phyloP scores from a whole-genome alignment of 2,113 vertebrate species.

The Nesoenas mayeri region DNA sequence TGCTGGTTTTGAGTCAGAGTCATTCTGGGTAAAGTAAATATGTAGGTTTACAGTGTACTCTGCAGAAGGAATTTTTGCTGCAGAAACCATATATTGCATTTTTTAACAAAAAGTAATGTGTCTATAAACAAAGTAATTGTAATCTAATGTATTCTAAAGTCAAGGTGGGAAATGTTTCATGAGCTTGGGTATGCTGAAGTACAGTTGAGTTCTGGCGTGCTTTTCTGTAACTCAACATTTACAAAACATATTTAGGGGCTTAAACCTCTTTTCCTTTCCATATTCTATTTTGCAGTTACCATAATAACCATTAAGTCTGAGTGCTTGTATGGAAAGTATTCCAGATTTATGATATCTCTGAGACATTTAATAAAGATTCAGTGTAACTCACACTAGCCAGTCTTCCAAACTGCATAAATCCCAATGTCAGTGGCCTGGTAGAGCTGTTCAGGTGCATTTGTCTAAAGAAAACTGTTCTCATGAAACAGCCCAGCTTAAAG shows the following conservation, averaged over 20 bases:
- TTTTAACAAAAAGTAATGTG: slow-evolving; percentile 22
- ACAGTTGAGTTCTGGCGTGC: slow-evolving; percentile 53
- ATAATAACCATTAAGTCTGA: slow-evolving; percentile 49
- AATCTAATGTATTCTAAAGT: slow-evolving; percentile 43
- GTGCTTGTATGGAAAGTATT: slow-evolving; percentile 35
- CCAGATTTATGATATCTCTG: slow-evolving; percentile 25
- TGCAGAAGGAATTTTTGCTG: slow-evolving; percentile 34
- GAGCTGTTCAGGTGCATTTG: not conserved
- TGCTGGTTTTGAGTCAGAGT: slow-evolving; percentile 41
- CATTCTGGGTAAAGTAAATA: slow-evolving; percentile 30
- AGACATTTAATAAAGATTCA: slow-evolving; percentile 32
- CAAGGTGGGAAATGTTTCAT: slow-evolving; percentile 52
- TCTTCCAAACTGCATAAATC: slow-evolving; percentile 53
- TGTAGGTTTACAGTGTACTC: slow-evolving; percentile 18
- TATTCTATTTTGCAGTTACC: slow-evolving; percentile 61
- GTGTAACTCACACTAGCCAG: slow-evolving; percentile 1
- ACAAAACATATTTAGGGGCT: slow-evolving; percentile 52
- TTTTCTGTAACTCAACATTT: slow-evolving; percentile 66
- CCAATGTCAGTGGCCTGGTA: not conserved
- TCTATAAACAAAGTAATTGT: slow-evolving; percentile 60
- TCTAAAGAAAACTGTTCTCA: not conserved
- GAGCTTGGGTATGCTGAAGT: slow-evolving; percentile 36
- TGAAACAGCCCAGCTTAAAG: not conserved
- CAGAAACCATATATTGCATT: slow-evolving; percentile 34
- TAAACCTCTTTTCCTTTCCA: slow-evolving; percentile 49